Percentiles rank a stretch among this genome's conserved stretches.
Evolutionary conservation across 2,888 invertebrate species (phyloP).

Genomic region (Malacosoma neustria): DNA sequence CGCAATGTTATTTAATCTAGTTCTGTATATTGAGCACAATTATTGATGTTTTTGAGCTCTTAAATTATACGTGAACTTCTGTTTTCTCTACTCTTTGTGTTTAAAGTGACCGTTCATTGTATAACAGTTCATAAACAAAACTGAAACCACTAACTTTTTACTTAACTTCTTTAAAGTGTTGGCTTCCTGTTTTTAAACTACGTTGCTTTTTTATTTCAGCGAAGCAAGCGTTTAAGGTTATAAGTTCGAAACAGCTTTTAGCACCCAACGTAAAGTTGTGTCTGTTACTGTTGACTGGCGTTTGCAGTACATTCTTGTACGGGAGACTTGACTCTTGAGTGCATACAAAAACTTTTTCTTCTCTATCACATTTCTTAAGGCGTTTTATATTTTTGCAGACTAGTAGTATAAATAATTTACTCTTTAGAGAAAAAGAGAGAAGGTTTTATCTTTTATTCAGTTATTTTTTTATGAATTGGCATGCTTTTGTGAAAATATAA

Average conservation of each 20-base stretch:
- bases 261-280: constrained; percentile 37
- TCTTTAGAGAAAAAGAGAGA: no score
- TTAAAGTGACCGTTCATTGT: constrained; percentile 38
- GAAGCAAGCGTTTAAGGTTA: constrained; percentile 52
- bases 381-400: no score
- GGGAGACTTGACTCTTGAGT: background rate
- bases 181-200: constrained; percentile 66
- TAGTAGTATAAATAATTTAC: no score
- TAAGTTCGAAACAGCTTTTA: constrained; percentile 65
- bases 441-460: no score
- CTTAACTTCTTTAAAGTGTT: constrained; percentile 67
- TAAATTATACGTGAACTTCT: no score
- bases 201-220: constrained; percentile 45
- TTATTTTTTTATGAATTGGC: no score
- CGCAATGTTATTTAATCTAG: no score
- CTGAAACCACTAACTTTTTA: constrained; percentile 58
- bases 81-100: constrained; percentile 19
- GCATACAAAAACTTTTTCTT: background rate
- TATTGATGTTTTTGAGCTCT: no score
- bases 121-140: constrained; percentile 58
- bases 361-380: no score
- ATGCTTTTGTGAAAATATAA: no score
- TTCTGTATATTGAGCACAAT: no score
- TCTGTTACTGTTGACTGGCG: constrained; percentile 7
- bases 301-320: background rate